Evolutionary conservation across 2,113 vertebrate genomes (phyloP).

Genomic region (Benitochromis conjunctus): DNA sequence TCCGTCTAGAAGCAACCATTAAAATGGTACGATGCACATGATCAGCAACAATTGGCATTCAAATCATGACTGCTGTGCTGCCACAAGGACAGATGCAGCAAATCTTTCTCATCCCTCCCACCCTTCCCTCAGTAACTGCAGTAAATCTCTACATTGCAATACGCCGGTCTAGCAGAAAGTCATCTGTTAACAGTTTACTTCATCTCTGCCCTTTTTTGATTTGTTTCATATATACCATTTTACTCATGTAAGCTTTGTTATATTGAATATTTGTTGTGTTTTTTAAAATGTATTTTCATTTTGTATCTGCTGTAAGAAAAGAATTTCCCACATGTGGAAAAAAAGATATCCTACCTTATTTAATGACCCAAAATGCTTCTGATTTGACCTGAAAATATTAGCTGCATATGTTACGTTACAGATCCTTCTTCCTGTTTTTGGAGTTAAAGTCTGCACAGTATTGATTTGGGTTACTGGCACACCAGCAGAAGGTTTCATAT

Average conservation of each 20-base stretch:
- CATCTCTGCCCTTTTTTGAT: neutral
- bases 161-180: neutral
- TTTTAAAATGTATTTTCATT: neutral
- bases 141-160: neutral
- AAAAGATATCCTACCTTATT: neutral
- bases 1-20: neutral
- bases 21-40: neutral
- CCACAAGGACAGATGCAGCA: neutral
- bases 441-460: neutral
- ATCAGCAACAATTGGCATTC: neutral
- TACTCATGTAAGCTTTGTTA: neutral
- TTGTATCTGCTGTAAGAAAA: neutral
- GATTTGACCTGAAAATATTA: neutral
- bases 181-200: neutral
- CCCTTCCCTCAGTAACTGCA: neutral
- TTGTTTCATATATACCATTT: neutral
- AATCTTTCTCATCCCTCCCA: neutral
- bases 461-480: neutral
- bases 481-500: neutral
- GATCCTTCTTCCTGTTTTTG: neutral
- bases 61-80: neutral
- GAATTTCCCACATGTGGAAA: neutral
- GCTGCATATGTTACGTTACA: neutral
- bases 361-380: neutral
- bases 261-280: neutral